Conservation (phyloP, 2,888 invertebrate species). For the Ophioninae sp. region DNA sequence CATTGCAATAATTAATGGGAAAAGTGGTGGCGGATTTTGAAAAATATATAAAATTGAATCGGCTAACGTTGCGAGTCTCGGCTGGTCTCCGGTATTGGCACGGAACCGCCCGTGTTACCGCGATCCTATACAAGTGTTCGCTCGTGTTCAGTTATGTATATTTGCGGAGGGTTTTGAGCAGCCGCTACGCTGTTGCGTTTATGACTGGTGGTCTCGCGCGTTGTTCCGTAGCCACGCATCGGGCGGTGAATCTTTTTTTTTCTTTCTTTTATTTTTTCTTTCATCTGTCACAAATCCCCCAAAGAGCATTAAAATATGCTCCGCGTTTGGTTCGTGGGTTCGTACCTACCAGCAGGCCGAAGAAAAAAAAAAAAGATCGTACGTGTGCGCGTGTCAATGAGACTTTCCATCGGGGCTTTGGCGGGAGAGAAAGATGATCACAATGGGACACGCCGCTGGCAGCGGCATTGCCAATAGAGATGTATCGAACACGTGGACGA, state of each 20-base stretch:
- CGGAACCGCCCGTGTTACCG: not conserved
- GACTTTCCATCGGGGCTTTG: conserved; percentile 35
- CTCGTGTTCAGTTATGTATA: not conserved
- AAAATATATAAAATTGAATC: not conserved
- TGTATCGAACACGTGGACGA: conserved; percentile 42
- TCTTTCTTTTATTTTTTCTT: conserved; percentile 6
- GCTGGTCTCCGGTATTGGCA: not conserved
- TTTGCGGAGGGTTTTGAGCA: conserved; percentile 2
- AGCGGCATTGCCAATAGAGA: conserved; percentile 43
- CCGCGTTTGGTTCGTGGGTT: conserved; percentile 40
- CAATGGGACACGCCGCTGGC: conserved; percentile 16
- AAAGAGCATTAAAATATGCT: conserved; percentile 39
- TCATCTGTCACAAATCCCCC: conserved; percentile 23
- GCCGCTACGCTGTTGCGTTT: conserved; percentile 2
- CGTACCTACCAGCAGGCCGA: conserved; percentile 5
- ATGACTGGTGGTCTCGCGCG: not conserved
- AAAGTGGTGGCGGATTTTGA: not conserved
- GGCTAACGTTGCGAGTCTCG: not conserved
- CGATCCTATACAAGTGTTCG: not conserved
- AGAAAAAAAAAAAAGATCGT: conserved; percentile 20
- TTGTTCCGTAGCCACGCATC: conserved; percentile 9
- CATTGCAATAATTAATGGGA: too few relatives aligned
- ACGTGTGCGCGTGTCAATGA: conserved; percentile 20
- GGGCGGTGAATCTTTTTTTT: not conserved
- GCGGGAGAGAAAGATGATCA: conserved; percentile 16